These are phyloP conservation scores for Amblyjoppa proteus DNA, from an alignment of 2,888 invertebrate genomes.

Conservation along the genomic window DNA sequence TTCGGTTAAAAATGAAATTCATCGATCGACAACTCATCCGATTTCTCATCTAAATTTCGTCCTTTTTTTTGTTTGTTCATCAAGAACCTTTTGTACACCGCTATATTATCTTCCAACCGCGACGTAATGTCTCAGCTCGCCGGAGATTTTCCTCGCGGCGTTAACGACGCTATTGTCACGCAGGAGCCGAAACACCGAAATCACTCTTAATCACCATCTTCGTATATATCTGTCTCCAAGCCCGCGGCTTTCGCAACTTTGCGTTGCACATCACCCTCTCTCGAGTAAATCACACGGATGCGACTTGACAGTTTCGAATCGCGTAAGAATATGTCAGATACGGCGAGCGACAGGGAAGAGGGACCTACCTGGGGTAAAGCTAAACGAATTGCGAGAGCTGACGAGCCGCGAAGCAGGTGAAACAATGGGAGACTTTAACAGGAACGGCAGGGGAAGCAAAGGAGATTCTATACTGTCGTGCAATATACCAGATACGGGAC, in stretches of 20 bases:
- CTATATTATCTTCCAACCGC: background rate
- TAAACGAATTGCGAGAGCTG: conserved; percentile 9
- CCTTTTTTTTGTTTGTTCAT: background rate
- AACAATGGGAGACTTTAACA: background rate
- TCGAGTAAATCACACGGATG: conserved; percentile 9
- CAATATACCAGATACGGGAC: background rate
- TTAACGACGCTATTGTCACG: conserved; percentile 21
- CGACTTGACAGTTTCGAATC: conserved; percentile 1
- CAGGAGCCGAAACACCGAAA: background rate
- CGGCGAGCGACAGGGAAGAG: background rate
- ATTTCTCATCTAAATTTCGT: background rate
- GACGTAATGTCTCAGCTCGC: background rate
- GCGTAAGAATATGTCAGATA: background rate
- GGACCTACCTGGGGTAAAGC: background rate
- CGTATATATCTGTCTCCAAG: background rate
- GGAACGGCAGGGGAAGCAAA: background rate
- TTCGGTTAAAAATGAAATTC: too few species aligned
- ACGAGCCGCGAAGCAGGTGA: conserved; percentile 10
- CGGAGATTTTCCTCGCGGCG: background rate
- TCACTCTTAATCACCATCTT: background rate
- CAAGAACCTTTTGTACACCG: background rate
- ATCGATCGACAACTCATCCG: background rate
- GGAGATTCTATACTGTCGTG: background rate
- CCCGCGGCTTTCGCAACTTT: background rate
- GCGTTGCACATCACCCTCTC: background rate